Base-by-base conservation (phyloP, 37 sponge, comb jelly and placozoan genomes). In the Bolinopsis microptera region DNA sequence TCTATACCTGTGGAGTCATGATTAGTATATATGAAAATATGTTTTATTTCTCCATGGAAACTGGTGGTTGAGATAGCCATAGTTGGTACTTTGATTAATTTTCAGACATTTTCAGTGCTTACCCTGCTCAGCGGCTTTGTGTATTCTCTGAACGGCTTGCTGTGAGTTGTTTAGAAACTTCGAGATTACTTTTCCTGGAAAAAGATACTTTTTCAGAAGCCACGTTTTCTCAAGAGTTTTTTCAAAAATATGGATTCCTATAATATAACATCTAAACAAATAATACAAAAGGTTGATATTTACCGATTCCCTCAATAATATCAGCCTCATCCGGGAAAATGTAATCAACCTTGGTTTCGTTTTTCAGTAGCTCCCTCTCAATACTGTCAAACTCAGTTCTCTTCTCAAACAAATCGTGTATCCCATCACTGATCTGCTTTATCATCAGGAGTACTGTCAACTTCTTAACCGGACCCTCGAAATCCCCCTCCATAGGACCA, bases 161-260 rank as follows among this genome's bases (percentile, higher is more conserved):
- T 72, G 75, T 5, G 75, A 72, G 31, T 72, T 72, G 75, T 72
- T 72, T 3, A 72, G 75, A 72, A 72, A 72, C 75, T 72, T 72
- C 22, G 90, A 67, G 9, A 48, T 26, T 22, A 28, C 28, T 34
- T 26, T 35, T 38, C 28, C 80, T 30, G 33, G 39, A 75, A 22
- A n/a, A n/a, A n/a, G n/a, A n/a, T n/a, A n/a, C n/a, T n/a, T n/a
- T n/a, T n/a, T n/a, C n/a, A n/a, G n/a, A n/a, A n/a, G n/a, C n/a
- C n/a, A n/a, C n/a, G n/a, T n/a, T n/a, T 67, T 21, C 68, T 67
- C 21, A 67, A 13, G 21, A 67, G 21, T 22, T 22, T 22, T 21
- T 21, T 67, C 68, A 67, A 67, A 67, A n/a, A n/a, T n/a, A n/a
- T n/a, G n/a, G n/a, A n/a, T n/a, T n/a, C n/a, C n/a, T n/a, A n/a